Conservation (phyloP, 1,140 invertebrate species). For the Mesaphorura yosii region DNA sequence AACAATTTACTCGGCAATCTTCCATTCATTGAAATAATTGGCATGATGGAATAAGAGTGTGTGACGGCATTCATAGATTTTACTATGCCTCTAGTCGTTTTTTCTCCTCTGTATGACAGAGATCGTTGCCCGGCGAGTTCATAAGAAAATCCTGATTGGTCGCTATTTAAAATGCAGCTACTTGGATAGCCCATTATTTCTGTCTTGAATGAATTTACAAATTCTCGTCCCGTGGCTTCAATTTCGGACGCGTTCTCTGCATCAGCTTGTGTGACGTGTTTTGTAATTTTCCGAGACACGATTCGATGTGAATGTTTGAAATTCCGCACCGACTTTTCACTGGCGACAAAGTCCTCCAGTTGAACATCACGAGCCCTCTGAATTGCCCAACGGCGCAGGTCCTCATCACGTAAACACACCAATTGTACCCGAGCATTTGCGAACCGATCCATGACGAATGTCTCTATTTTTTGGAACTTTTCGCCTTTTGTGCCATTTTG, state of each 20-base stretch:
- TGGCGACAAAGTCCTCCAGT: background rate
- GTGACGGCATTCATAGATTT: constrained; percentile 14
- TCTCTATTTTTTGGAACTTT: background rate
- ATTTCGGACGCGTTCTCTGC: background rate
- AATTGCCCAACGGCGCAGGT: background rate
- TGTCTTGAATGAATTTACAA: background rate
- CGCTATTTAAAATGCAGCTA: constrained; percentile 7
- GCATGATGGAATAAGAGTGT: constrained; percentile 18
- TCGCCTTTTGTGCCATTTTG: background rate
- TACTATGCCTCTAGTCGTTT: background rate
- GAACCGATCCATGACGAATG: background rate
- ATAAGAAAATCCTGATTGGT: constrained; percentile 18
- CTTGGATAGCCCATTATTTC: background rate
- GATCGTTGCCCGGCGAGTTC: constrained; percentile 1
- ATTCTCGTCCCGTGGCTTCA: background rate
- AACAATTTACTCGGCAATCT: constrained; percentile 12
- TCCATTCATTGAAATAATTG: constrained; percentile 8
- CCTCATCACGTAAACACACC: background rate
- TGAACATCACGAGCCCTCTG: background rate
- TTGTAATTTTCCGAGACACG: background rate
- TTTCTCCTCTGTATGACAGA: constrained; percentile 10
- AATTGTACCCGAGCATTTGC: background rate
- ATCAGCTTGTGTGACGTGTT: background rate
- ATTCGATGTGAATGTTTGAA: background rate
- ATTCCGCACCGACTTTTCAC: background rate